Evolutionary conservation across 2,888 invertebrate genomes (phyloP).

Genomic region (Argyresthia goedartella): DNA sequence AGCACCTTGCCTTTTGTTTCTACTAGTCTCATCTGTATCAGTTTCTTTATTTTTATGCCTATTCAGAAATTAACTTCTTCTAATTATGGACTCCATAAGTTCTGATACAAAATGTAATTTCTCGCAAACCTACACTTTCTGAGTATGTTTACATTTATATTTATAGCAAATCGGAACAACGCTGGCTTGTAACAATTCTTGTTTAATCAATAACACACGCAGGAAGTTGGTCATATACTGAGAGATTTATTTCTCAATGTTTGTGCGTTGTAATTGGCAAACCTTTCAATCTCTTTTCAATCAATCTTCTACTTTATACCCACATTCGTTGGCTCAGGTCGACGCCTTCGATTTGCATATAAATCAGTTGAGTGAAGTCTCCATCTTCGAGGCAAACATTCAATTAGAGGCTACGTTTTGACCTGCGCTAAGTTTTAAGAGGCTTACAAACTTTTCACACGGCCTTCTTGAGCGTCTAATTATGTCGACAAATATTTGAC

Average conservation of each 20-base stretch:
- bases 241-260: too few relatives aligned
- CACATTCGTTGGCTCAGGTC: constrained; percentile 3
- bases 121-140: too few relatives aligned
- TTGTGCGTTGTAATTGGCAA: not conserved
- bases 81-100: too few relatives aligned
- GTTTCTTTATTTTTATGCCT: too few relatives aligned
- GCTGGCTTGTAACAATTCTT: too few relatives aligned
- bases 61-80: too few relatives aligned
- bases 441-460: constrained; percentile 15
- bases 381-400: constrained; percentile 23
- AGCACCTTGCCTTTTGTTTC: not conserved
- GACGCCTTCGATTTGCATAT: constrained; percentile 6
- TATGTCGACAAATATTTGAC: not conserved
- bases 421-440: constrained; percentile 17
- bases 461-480: not conserved
- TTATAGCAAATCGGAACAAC: too few relatives aligned
- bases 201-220: too few relatives aligned
- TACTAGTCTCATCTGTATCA: not conserved
- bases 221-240: too few relatives aligned
- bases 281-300: constrained; percentile 4
- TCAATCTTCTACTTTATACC: constrained; percentile 4
- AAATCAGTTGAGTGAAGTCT: constrained; percentile 12
- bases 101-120: too few relatives aligned
- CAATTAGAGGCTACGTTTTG: constrained; percentile 24
- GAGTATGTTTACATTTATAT: too few relatives aligned